Evolutionary conservation across 2,797 vertebrate genomes (phyloP).

Genomic region (Kryptolebias ocellatus): DNA sequence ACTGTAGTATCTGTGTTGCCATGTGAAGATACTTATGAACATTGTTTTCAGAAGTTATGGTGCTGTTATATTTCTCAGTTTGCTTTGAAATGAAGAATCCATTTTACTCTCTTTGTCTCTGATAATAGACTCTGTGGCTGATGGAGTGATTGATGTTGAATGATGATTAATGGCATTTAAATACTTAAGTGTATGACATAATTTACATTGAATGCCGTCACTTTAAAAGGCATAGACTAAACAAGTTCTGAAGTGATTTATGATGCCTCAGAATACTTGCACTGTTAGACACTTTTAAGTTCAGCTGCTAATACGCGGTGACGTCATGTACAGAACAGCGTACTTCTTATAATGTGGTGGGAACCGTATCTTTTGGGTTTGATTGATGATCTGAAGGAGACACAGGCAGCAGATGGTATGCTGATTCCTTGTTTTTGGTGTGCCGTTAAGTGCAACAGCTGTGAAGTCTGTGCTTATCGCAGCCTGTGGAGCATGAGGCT

Average conservation of each 20-base stretch:
- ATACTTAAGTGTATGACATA: constrained; percentile 3
- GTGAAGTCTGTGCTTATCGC: constrained; percentile 51
- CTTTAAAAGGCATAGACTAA: constrained; percentile 14
- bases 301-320: constrained; percentile 55
- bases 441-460: constrained; percentile 59
- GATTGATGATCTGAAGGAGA: constrained; percentile 79
- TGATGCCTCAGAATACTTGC: constrained; percentile 35
- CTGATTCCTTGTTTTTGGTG: constrained; percentile 71
- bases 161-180: neutral
- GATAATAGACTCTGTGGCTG: neutral
- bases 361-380: constrained; percentile 65
- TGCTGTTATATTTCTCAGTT: too few species aligned
- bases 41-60: too few species aligned
- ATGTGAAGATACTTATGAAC: too few species aligned
- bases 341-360: constrained; percentile 63
- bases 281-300: constrained; percentile 45
- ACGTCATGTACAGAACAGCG: constrained; percentile 66
- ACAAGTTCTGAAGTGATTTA: constrained; percentile 28
- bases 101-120: neutral
- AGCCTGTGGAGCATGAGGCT: constrained; percentile 46
- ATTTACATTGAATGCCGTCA: constrained; percentile 13
- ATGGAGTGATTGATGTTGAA: neutral
- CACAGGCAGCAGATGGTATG: constrained; percentile 72
- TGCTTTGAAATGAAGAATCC: too few species aligned
- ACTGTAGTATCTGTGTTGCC: neutral